A percentile compares a stretch with the other conserved stretches of the same genome.
These are phyloP conservation scores for Plectropomus leopardus DNA, from an alignment of 2,113 vertebrate genomes.

Conservation along the genomic window DNA sequence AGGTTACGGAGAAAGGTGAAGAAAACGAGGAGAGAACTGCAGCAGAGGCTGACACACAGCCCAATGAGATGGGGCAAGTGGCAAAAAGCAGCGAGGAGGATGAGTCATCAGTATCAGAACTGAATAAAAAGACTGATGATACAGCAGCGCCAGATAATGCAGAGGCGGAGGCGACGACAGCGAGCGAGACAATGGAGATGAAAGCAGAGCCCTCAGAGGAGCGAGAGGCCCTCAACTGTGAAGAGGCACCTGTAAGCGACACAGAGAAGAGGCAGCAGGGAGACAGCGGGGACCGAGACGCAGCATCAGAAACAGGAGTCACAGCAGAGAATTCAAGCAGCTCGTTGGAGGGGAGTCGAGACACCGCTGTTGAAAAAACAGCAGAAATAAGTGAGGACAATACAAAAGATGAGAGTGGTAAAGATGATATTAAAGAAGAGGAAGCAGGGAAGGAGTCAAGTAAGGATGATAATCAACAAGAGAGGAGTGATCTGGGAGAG, in stretches of 20 bases:
- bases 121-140: conserved; percentile 50
- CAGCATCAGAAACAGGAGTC: conserved; percentile 46
- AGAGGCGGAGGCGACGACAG: conserved; percentile 53
- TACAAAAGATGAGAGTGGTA: neutral
- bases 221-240: conserved; percentile 59
- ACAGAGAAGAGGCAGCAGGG: conserved; percentile 38
- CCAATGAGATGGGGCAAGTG: conserved; percentile 23
- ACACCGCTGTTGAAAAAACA: conserved; percentile 28
- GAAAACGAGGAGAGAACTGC: conserved; percentile 15
- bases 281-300: conserved; percentile 30
- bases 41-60: conserved; percentile 17
- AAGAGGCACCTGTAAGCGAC: conserved; percentile 43
- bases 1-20: conserved; percentile 14
- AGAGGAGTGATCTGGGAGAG: conserved; percentile 7
- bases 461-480: conserved; percentile 6
- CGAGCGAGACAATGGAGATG: conserved; percentile 48
- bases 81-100: conserved; percentile 50
- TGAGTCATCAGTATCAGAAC: conserved; percentile 62
- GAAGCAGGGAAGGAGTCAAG: conserved; percentile 8
- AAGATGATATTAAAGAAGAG: conserved; percentile 23
- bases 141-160: conserved; percentile 34
- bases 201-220: conserved; percentile 66
- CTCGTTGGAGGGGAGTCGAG: conserved; percentile 32
- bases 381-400: neutral
- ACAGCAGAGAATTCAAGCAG: neutral